Evolutionary conservation across 2,797 vertebrate species (phyloP), one percentile per base, ranked within the genome.

Genomic region (Halcyon leucocephala): DNA sequence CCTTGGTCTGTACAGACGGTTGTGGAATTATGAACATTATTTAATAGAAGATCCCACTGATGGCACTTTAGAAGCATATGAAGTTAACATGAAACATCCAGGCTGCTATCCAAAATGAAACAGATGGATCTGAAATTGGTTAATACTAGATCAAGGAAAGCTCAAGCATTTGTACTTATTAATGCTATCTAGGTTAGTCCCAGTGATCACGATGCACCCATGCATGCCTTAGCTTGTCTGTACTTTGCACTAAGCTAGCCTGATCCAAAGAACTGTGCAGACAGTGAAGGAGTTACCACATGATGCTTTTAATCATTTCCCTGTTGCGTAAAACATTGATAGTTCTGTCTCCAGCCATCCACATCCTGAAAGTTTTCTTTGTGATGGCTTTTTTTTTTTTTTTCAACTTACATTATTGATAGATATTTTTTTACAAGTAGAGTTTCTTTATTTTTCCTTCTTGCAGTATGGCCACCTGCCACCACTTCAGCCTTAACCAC

Each of bases 61-160:
- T 55, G 72, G 76, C 69, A 86, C 37, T 92, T 95, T 55, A 89
- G 62, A 83, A 90, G 25, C 54, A 44, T 86, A 55, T 48, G 72
- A 89, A 92, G 41, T 71, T 89, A 91, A 72, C 58, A 80, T 90
- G 90, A 89, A 90, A 91, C 31, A 82, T 88, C 86, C 80, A 82
- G 83, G 83, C 87, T 76, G 58, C 93, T 87, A 48, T 91, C 91
- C 91, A 95, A 96, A 94, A 29, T 24, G 33, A 33, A 93, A 88
- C 88, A 97, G 92, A 94, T 94, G 97, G 92, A 82, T 76, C 78
- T 87, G 86, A 91, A 92, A 86, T 26, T 92, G 84, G 70, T 95
- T 97, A 90, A 90, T 94, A 64, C 54, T 93, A 70, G 60, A 96
- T 41, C 66, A 96, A 95, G 69, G 57, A 76, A 95, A 94, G 58